Evolutionary conservation across 2,888 invertebrate genomes (phyloP).

Genomic region (Cyclophora punctaria): DNA sequence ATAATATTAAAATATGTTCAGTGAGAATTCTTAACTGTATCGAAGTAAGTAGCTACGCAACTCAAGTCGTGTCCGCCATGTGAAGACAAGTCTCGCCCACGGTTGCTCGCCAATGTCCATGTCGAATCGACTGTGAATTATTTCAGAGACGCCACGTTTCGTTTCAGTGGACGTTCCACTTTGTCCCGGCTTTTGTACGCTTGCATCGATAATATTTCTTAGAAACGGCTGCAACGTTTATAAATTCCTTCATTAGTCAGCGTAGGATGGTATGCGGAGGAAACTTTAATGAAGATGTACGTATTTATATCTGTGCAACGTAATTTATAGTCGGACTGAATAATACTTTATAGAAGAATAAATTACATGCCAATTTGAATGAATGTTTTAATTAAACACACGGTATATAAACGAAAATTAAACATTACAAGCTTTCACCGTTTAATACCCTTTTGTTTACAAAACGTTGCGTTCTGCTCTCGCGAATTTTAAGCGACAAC

Average conservation of each 20-base stretch:
- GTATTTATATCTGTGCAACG: constrained; percentile 5
- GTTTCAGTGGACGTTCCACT: constrained; percentile 50
- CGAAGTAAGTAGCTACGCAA: constrained; percentile 20
- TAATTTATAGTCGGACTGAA: too few species aligned
- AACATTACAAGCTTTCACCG: background rate
- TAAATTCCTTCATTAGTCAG: constrained; percentile 55
- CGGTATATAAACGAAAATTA: constrained; percentile 1
- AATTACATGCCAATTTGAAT: background rate
- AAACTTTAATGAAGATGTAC: constrained; percentile 19
- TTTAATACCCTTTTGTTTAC: constrained; percentile 5
- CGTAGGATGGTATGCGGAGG: constrained; percentile 20
- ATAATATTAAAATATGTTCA: too few species aligned
- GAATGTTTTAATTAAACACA: background rate
- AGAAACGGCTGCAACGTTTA: constrained; percentile 40
- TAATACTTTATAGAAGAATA: too few species aligned
- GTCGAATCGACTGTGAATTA: constrained; percentile 65
- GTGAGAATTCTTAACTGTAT: too few species aligned
- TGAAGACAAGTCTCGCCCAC: constrained; percentile 53
- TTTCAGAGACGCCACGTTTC: constrained; percentile 54
- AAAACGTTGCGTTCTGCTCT: constrained; percentile 15
- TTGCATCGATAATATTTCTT: constrained; percentile 48
- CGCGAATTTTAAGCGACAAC: constrained; percentile 31
- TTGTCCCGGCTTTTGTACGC: constrained; percentile 46
- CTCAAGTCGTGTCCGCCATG: constrained; percentile 37
- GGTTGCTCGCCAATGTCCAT: constrained; percentile 45